These are phyloP conservation scores for Argyresthia goedartella DNA, from an alignment of 2,888 invertebrate species.

Conservation along the genomic window DNA sequence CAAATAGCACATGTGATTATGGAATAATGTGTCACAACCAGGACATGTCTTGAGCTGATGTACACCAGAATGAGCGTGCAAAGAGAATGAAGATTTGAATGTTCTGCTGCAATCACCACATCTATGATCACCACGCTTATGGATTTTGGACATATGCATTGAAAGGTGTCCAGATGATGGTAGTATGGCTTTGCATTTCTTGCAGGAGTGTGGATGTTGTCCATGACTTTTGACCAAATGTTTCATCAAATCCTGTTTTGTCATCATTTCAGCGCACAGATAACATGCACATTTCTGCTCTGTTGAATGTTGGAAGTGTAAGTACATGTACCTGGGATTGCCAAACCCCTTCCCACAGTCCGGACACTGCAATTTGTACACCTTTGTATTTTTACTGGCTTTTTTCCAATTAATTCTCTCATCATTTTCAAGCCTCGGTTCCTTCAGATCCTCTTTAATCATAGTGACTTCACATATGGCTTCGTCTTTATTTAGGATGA, in stretches of 20 bases:
- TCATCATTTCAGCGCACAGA: constrained; percentile 42
- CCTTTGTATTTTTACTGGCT: neutral
- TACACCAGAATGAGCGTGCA: constrained; percentile 36
- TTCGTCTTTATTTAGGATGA: constrained; percentile 24
- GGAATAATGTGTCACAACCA: constrained; percentile 38
- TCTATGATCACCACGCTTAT: constrained; percentile 28
- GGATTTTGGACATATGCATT: constrained; percentile 29
- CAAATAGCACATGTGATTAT: constrained; percentile 44
- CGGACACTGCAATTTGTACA: constrained; percentile 23
- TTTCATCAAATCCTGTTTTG: constrained; percentile 28
- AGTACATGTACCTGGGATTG: constrained; percentile 30
- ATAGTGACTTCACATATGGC: constrained; percentile 29
- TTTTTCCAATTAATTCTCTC: neutral
- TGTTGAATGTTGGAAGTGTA: constrained; percentile 44
- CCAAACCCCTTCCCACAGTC: constrained; percentile 39
- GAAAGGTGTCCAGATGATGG: constrained; percentile 20
- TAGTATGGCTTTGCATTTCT: constrained; percentile 41
- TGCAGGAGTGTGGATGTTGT: constrained; percentile 30
- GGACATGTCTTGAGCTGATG: constrained; percentile 41
- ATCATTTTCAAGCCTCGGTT: neutral
- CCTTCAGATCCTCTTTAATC: constrained; percentile 15
- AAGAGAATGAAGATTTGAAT: constrained; percentile 33
- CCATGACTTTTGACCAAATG: constrained; percentile 33
- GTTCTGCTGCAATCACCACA: constrained; percentile 49
- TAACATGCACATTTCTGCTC: constrained; percentile 42